Evolutionary conservation across 2,797 vertebrate genomes (phyloP).

Genomic region (Pipistrellus nathusii): DNA sequence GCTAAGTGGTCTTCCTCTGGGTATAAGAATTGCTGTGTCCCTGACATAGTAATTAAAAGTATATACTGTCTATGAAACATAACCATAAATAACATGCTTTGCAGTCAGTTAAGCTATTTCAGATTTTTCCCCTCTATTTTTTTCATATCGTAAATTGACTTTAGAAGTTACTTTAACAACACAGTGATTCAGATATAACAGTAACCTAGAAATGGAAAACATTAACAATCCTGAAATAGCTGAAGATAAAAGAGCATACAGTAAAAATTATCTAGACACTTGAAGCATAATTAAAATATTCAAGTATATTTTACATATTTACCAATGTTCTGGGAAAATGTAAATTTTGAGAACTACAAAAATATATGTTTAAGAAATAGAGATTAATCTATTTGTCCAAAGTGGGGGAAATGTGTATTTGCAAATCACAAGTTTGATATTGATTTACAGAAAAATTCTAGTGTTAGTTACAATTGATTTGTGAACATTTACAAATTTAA

Average conservation of each 20-base stretch:
- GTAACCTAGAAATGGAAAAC: constrained; percentile 30
- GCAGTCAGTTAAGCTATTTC: not conserved
- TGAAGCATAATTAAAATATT: not conserved
- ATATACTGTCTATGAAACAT: not conserved
- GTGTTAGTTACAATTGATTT: not conserved
- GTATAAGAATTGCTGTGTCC: not conserved
- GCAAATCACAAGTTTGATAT: not conserved
- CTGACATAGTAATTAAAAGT: not conserved
- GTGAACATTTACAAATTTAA: not conserved
- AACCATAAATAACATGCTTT: not conserved
- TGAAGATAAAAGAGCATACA: not conserved
- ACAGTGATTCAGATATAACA: not conserved
- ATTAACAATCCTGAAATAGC: not conserved
- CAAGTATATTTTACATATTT: not conserved
- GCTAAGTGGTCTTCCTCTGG: not conserved
- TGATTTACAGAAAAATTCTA: not conserved
- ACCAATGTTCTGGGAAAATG: not conserved
- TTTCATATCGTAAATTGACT: not conserved
- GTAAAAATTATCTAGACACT: not conserved
- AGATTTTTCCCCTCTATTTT: not conserved
- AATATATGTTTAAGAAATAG: not conserved
- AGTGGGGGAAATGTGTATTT: not conserved
- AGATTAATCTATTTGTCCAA: constrained; percentile 27
- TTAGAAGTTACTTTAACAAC: not conserved
- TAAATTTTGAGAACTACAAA: not conserved